Evolutionary conservation across 2,113 vertebrate genomes (phyloP).

Genomic region (Saccopteryx bilineata): DNA sequence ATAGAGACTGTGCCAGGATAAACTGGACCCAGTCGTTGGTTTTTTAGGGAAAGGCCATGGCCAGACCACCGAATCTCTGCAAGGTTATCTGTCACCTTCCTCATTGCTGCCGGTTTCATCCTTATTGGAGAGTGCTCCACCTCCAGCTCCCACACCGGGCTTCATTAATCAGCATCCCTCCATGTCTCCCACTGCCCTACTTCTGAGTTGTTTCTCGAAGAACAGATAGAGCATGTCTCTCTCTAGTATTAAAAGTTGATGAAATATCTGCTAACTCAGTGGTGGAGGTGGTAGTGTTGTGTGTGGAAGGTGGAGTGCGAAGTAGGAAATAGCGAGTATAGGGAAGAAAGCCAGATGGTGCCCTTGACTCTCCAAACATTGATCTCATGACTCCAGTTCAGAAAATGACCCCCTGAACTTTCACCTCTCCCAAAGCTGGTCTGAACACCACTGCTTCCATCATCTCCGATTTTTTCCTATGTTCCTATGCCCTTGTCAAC

Average conservation of each 20-base stretch:
- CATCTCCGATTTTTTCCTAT: conserved; percentile 91
- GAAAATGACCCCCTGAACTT: neutral
- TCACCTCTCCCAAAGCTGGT: conserved; percentile 80
- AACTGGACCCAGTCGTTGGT: conserved; percentile 88
- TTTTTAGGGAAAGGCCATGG: conserved; percentile 90
- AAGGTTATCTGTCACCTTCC: conserved; percentile 86
- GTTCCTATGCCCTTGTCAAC: conserved; percentile 90
- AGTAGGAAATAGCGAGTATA: neutral
- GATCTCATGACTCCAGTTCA: neutral
- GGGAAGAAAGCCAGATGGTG: neutral
- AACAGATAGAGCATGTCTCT: no score
- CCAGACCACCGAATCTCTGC: conserved; percentile 88
- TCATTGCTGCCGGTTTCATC: conserved; percentile 88
- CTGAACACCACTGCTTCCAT: conserved; percentile 87
- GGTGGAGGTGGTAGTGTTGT: neutral
- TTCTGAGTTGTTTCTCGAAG: neutral
- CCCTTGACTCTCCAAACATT: neutral
- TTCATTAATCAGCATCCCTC: conserved; percentile 89
- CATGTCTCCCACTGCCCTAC: neutral
- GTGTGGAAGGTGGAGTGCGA: neutral
- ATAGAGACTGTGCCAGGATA: conserved; percentile 90
- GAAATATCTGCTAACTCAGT: neutral
- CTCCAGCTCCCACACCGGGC: conserved; percentile 71
- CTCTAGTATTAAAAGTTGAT: neutral
- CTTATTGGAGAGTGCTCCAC: conserved; percentile 85